A percentile compares a stretch with the other conserved stretches of the same genome.
These are phyloP conservation scores for Hepsetus odoe DNA, from an alignment of 2,113 vertebrate species.

Conservation along the genomic window DNA sequence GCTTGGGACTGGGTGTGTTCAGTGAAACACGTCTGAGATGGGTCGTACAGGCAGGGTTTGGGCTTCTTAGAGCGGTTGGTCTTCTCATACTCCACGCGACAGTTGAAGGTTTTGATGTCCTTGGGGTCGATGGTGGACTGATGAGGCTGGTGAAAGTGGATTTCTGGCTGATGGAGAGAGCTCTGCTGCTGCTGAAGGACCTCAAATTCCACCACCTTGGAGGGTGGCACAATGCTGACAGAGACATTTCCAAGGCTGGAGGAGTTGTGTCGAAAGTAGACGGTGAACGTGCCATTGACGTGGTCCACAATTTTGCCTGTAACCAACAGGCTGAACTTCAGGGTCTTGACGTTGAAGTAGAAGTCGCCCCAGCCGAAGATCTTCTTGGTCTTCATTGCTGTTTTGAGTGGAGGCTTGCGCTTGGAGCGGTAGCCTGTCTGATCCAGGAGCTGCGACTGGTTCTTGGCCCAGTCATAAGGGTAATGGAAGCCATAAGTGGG, in stretches of 20 bases:
- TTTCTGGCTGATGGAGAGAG: constrained; percentile 80
- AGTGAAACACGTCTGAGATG: constrained; percentile 92
- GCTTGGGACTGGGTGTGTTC: constrained; percentile 97
- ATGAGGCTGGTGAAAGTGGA: constrained; percentile 79
- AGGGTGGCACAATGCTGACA: constrained; percentile 90
- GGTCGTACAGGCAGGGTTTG: constrained; percentile 94
- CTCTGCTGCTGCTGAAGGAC: constrained; percentile 81
- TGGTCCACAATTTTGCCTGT: constrained; percentile 93
- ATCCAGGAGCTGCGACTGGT: constrained; percentile 75
- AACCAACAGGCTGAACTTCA: constrained; percentile 87
- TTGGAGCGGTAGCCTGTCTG: constrained; percentile 80
- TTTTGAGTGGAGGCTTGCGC: constrained; percentile 88
- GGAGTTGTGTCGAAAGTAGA: constrained; percentile 96
- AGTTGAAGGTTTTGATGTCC: constrained; percentile 90
- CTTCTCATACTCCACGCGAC: constrained; percentile 95
- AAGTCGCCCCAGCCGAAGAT: constrained; percentile 98
- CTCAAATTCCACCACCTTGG: constrained; percentile 91
- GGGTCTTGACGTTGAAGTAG: constrained; percentile 92
- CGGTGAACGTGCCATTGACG: constrained; percentile 96
- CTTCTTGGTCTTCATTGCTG: constrained; percentile 88
- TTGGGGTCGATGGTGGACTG: constrained; percentile 87
- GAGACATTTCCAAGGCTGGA: constrained; percentile 93
- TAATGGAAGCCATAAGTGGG: constrained; percentile 74
- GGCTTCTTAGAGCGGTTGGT: constrained; percentile 94
- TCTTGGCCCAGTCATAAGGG: constrained; percentile 80